phyloP scores from a whole-genome alignment of 2,888 invertebrate species.

The Eupeodes latifasciatus region DNA sequence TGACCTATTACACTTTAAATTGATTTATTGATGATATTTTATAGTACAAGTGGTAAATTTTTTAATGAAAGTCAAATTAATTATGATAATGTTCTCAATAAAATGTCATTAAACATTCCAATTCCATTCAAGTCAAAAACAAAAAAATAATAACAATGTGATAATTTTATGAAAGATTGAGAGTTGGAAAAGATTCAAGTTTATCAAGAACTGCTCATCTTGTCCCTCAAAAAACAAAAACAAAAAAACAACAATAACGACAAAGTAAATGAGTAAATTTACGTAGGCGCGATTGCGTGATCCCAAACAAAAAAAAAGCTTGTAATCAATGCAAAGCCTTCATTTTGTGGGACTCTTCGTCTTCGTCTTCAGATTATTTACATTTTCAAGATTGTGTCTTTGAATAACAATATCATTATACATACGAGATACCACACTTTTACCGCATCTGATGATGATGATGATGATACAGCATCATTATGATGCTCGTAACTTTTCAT shows the following conservation, averaged over 20 bases:
- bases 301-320: background rate
- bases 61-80: constrained; percentile 21
- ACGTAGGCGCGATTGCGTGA: constrained; percentile 59
- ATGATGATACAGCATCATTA: constrained; percentile 19
- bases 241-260: background rate
- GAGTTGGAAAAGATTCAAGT: background rate
- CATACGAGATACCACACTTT: constrained; percentile 12
- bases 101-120: constrained; percentile 13
- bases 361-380: background rate
- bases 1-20: background rate
- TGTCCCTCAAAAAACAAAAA: background rate
- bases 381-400: constrained; percentile 26
- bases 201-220: constrained; percentile 32
- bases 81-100: constrained; percentile 22
- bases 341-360: background rate
- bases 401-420: constrained; percentile 48
- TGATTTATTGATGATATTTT: constrained; percentile 1
- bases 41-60: background rate
- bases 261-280: background rate
- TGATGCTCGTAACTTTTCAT: constrained; percentile 27
- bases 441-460: constrained; percentile 30
- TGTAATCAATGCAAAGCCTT: constrained; percentile 17
- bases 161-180: constrained; percentile 11
- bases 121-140: constrained; percentile 11
- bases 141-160: background rate